A percentile compares a stretch with the other conserved stretches of the same genome.
These are phyloP conservation scores for Parauchenoglanis punctatus DNA, from an alignment of 2,797 vertebrate genomes.

Conservation along the genomic window DNA sequence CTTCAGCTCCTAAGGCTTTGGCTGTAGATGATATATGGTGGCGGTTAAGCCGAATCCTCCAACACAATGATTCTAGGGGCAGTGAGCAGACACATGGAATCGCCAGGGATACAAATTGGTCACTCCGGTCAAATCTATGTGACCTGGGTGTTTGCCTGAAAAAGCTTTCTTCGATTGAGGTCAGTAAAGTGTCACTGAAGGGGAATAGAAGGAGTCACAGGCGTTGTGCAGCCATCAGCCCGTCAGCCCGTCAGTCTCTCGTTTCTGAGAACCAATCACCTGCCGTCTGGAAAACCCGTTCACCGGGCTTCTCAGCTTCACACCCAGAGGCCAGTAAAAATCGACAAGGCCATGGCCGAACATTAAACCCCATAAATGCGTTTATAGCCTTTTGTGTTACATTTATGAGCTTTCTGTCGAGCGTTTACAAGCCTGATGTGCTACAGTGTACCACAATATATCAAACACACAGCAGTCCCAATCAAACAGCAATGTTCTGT, in stretches of 20 bases:
- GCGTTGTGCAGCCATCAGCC: slow-evolving; percentile 1
- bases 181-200: slow-evolving; percentile 49
- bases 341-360: slow-evolving; percentile 51
- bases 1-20: slow-evolving; percentile 38
- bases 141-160: slow-evolving; percentile 41
- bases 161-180: slow-evolving; percentile 52
- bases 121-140: slow-evolving; percentile 44
- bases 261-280: slow-evolving; percentile 42
- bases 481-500: slow-evolving; percentile 43
- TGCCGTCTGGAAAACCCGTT: slow-evolving; percentile 45
- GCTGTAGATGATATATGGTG: slow-evolving; percentile 29
- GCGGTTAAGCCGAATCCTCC: slow-evolving; percentile 27
- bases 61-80: slow-evolving; percentile 3
- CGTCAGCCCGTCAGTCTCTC: slow-evolving; percentile 26
- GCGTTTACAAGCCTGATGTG: slow-evolving; percentile 46
- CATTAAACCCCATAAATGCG: slow-evolving; percentile 54
- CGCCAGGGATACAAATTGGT: slow-evolving; percentile 35
- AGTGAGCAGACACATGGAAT: slow-evolving; percentile 13
- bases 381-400: slow-evolving; percentile 46
- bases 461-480: slow-evolving; percentile 46
- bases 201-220: slow-evolving; percentile 28
- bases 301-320: slow-evolving; percentile 23
- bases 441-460: slow-evolving; percentile 34
- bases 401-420: slow-evolving; percentile 52
- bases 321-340: slow-evolving; percentile 46